A percentile compares a stretch with the other conserved stretches of the same genome.
These are phyloP conservation scores for Microchirus variegatus DNA, from an alignment of 2,797 vertebrate species.

Conservation along the genomic window DNA sequence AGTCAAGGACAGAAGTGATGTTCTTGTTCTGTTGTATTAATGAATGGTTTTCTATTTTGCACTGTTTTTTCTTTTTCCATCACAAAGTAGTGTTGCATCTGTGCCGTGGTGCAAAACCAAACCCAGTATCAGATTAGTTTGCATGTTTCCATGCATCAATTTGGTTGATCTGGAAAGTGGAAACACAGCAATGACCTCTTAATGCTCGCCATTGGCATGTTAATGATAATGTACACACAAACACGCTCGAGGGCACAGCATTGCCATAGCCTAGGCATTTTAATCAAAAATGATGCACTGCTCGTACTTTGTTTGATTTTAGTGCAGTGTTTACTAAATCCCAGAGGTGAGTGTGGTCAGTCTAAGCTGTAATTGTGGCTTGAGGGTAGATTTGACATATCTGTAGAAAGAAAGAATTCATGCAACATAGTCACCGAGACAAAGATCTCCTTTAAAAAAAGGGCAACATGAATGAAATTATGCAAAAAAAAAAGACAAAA, in stretches of 20 bases:
- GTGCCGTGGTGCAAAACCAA: conserved; percentile 39
- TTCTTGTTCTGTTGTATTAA: background rate
- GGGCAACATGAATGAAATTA: background rate
- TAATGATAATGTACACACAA: conserved; percentile 53
- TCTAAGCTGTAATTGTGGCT: conserved; percentile 30
- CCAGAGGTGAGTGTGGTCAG: conserved; percentile 42
- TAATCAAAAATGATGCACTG: conserved; percentile 41
- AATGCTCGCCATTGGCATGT: conserved; percentile 47
- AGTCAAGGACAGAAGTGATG: background rate
- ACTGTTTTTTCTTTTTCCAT: conserved; percentile 28
- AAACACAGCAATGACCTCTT: conserved; percentile 59
- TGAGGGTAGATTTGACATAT: conserved; percentile 16
- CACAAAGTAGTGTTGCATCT: conserved; percentile 40
- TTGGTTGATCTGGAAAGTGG: conserved; percentile 45
- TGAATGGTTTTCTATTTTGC: too few species aligned
- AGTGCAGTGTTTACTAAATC: conserved; percentile 10
- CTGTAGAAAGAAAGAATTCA: conserved; percentile 5
- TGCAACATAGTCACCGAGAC: background rate
- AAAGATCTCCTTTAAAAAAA: background rate
- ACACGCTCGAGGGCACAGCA: conserved; percentile 31
- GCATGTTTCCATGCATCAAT: conserved; percentile 69
- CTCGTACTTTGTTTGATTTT: conserved; percentile 30
- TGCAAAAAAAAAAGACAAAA: too few species aligned
- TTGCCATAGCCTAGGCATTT: conserved; percentile 43
- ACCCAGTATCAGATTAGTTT: conserved; percentile 69